Percentiles rank a stretch among this genome's conserved stretches.
phyloP scores from a whole-genome alignment of 2,113 vertebrate genomes.

The Cyphomyrus plagiostoma region DNA sequence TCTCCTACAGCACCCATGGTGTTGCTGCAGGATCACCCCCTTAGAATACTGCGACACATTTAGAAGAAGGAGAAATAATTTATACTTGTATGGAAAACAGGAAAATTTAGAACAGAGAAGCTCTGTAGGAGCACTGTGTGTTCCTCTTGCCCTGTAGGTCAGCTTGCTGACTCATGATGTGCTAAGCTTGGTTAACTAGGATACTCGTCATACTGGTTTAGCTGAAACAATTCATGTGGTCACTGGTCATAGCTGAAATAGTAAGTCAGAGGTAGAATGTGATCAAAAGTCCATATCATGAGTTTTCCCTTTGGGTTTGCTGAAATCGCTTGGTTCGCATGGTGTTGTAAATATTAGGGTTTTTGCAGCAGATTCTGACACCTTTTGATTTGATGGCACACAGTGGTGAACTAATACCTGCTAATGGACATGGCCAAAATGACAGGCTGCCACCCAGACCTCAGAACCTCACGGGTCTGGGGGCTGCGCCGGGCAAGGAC shows the following conservation, averaged over 20 bases:
- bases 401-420: conserved; percentile 62
- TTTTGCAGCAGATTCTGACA: not conserved
- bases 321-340: not conserved
- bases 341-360: not conserved
- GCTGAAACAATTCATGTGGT: not conserved
- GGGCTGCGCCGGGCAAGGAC: conserved; percentile 69
- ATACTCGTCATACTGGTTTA: not conserved
- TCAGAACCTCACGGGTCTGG: conserved; percentile 68
- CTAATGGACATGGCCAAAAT: conserved; percentile 87
- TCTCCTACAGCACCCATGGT: not conserved
- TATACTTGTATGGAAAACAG: not conserved
- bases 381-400: not conserved
- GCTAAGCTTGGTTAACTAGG: not conserved
- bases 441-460: conserved; percentile 83
- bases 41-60: not conserved
- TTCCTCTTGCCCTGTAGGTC: too few species aligned
- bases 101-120: not conserved
- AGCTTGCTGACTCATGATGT: not conserved
- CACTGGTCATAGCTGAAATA: not conserved
- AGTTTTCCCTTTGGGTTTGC: not conserved
- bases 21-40: not conserved
- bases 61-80: not conserved
- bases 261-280: not conserved
- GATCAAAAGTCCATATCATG: not conserved
- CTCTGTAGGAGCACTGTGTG: not conserved